Conservation (phyloP, 2,797 vertebrate species). For the Chromis chromis region DNA sequence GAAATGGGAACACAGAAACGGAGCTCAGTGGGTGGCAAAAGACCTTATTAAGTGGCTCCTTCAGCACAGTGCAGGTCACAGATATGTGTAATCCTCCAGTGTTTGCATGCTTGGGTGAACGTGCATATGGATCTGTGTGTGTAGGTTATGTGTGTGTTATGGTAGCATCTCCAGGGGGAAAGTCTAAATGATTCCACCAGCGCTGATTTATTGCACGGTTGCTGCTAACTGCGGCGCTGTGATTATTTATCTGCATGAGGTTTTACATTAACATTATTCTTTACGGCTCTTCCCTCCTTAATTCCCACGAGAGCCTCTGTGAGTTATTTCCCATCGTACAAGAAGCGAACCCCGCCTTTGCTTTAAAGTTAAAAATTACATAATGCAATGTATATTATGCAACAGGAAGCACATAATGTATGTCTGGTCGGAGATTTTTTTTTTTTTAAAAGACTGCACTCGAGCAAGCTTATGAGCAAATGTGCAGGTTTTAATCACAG, state of each 20-base stretch:
- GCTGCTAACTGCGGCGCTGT: conserved; percentile 24
- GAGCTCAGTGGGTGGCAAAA: conserved; percentile 43
- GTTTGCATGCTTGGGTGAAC: conserved; percentile 35
- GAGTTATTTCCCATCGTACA: conserved; percentile 38
- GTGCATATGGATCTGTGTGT: conserved; percentile 21
- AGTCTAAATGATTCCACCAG: conserved; percentile 44
- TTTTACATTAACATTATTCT: conserved; percentile 48
- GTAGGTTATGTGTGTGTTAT: conserved; percentile 57
- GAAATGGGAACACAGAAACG: neutral
- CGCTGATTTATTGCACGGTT: conserved; percentile 45
- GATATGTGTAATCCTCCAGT: conserved; percentile 10
- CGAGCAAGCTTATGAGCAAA: neutral
- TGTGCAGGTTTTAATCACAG: neutral
- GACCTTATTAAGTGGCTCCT: conserved; percentile 47
- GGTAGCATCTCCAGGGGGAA: conserved; percentile 62
- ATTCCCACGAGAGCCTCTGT: conserved; percentile 16
- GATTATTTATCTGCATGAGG: conserved; percentile 48
- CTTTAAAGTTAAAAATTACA: neutral
- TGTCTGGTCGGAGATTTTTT: neutral
- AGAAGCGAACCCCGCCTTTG: no score
- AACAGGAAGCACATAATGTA: conserved; percentile 8
- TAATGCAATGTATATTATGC: conserved; percentile 16
- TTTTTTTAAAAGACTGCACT: neutral
- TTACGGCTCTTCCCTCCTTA: conserved; percentile 24
- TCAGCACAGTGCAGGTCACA: conserved; percentile 2